Base-by-base conservation (phyloP, 1,140 invertebrate species). In the Neotoxoptera formosana region DNA sequence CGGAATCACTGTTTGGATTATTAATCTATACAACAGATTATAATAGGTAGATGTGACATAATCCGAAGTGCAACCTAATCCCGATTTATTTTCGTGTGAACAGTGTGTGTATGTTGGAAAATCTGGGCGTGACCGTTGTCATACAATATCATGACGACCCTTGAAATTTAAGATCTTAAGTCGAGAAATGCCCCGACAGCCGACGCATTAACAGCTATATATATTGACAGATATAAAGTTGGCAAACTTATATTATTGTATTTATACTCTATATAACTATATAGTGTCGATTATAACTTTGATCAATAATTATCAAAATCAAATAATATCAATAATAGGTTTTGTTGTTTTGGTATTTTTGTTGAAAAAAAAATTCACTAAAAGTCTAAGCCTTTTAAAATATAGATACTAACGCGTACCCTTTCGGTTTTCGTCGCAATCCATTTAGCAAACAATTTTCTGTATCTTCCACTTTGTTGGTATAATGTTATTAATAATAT, bases 11-110 rank as follows among this genome's bases (percentile, higher is more conserved):
- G 60, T 45, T 90, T 30, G 36, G n/a, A 89, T 47, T 41, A 88
- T 48, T 81, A 81, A 17, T 88, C n/a, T n/a, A 67, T 7, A 76
- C 36, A 91, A 76, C 25, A 76, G 25, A 47, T 45, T 23, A 76
- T n/a, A 21, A 34, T 56, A 34, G 41, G 6, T 30, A 34, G 25
- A 14, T 30, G 60, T n/a, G 60, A 17, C 45, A 48, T 81, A n/a
- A 91, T 81, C 45, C 56, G 7, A n/a, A 91, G 48, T 86, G 45
- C 20, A 48, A 91, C 60, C 30, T 81, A 48, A 91, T 81, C 45
- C n/a, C 20, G 90, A 81, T 91, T 91, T 67, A 30, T 48, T n/a
- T 91, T 91, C 36, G 11, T 81, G 67, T 48, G 1, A 51, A 51
- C 6, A 60, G 21, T 67, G 9, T 23, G 34, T n/a, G 17, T 56